Evolutionary conservation across 1,140 invertebrate species (phyloP).

Genomic region (Trachymyrmex cornetzi): DNA sequence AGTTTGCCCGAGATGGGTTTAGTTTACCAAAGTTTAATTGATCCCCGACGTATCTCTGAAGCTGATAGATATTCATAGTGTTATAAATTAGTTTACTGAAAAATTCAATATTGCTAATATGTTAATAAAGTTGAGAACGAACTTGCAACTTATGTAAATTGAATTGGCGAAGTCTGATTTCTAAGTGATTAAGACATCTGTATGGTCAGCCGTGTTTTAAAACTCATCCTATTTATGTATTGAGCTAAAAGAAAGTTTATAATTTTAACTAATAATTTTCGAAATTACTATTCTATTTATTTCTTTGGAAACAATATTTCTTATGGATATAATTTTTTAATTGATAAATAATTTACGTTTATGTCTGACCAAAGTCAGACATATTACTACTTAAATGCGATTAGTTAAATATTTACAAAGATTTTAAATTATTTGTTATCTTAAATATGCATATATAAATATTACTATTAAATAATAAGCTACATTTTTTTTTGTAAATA

Average conservation of each 20-base stretch:
- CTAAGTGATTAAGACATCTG: constrained; percentile 5
- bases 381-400: background rate
- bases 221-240: too few species aligned
- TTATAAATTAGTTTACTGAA: constrained; percentile 53
- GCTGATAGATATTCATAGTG: constrained; percentile 39
- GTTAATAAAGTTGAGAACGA: constrained; percentile 1
- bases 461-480: background rate
- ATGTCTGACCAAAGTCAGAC: background rate
- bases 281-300: background rate
- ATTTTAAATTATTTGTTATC: background rate
- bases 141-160: background rate
- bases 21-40: constrained; percentile 51
- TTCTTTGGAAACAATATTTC: background rate
- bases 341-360: background rate
- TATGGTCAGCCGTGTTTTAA: background rate
- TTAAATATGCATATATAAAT: background rate
- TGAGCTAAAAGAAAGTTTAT: background rate
- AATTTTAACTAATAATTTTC: background rate
- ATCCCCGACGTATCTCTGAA: background rate
- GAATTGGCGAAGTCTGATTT: background rate
- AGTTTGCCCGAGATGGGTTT: constrained; percentile 41
- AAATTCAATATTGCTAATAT: constrained; percentile 25
- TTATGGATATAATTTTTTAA: background rate
- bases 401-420: background rate
- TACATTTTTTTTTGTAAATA: background rate